These are phyloP conservation scores for Carassius auratus DNA, from an alignment of 2,113 vertebrate species.

Conservation along the genomic window DNA sequence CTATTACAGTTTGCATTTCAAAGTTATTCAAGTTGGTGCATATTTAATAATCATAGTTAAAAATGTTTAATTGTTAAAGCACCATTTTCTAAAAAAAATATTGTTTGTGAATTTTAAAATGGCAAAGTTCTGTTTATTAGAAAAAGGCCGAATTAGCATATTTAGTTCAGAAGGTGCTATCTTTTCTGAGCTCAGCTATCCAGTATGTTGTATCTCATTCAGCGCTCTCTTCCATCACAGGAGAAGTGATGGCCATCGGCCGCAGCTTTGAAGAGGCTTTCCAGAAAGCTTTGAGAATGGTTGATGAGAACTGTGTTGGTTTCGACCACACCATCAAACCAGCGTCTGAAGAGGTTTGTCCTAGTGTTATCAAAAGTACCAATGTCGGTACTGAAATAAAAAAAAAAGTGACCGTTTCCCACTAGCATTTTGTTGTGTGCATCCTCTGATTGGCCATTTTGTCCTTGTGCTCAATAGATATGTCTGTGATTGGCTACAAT, in stretches of 20 bases:
- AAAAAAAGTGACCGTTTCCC: no score
- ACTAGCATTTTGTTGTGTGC: no score
- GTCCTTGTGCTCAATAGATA: no score
- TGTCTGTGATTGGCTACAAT: no score
- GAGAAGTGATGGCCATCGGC: constrained; percentile 96
- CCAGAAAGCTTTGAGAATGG: constrained; percentile 97
- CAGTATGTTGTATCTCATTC: neutral
- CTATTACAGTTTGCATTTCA: no score
- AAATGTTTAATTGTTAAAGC: neutral
- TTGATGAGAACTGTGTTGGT: constrained; percentile 96
- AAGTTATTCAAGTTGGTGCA: no score
- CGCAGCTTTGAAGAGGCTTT: constrained; percentile 96
- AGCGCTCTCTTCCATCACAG: constrained; percentile 63
- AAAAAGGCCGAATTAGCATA: neutral
- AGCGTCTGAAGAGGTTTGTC: constrained; percentile 82
- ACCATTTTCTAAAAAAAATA: neutral
- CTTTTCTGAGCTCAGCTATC: neutral
- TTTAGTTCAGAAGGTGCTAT: neutral
- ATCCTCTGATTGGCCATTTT: no score
- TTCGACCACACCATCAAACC: constrained; percentile 93
- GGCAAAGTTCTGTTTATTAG: no score
- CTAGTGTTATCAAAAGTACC: no score
- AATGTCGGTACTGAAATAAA: no score
- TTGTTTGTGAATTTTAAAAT: neutral
- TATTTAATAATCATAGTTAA: neutral